Conservation (phyloP, 2,888 invertebrate genomes). For the Diarsia dahlii region DNA sequence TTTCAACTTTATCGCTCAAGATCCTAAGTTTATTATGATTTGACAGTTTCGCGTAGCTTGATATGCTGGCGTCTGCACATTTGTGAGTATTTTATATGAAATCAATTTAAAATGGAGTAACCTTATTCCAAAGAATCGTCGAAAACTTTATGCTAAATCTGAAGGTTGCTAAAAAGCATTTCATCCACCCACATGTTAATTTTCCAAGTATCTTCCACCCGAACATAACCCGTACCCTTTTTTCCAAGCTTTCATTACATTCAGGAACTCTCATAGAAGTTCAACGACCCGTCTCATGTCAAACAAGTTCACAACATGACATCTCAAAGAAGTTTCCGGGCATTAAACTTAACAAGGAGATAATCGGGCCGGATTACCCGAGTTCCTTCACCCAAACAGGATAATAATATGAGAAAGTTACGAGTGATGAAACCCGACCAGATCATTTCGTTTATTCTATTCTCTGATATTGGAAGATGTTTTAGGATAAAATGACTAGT, state of each 20-base stretch:
- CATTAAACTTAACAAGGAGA: conserved; percentile 42
- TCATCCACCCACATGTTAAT: background rate
- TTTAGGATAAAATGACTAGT: conserved; percentile 7
- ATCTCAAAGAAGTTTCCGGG: conserved; percentile 33
- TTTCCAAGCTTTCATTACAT: background rate
- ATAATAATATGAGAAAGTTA: conserved; percentile 13
- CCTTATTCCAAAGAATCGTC: too few species aligned
- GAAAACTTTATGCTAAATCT: background rate
- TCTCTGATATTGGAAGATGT: background rate
- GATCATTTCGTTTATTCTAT: conserved; percentile 17
- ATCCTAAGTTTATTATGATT: too few species aligned
- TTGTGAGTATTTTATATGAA: too few species aligned
- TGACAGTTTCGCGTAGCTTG: too few species aligned
- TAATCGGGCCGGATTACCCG: conserved; percentile 43
- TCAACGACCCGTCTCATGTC: conserved; percentile 43
- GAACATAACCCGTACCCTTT: background rate
- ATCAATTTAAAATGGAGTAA: too few species aligned
- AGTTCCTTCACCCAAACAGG: conserved; percentile 43
- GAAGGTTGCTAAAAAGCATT: background rate
- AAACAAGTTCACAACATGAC: conserved; percentile 36
- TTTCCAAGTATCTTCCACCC: background rate
- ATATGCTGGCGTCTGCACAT: too few species aligned
- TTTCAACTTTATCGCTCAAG: too few species aligned
- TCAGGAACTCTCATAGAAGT: conserved; percentile 30
- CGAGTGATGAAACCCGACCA: background rate